A percentile compares a stretch with the other conserved stretches of the same genome.
Conservation (phyloP, 2,888 invertebrate species). For the Nycteola revayana region DNA sequence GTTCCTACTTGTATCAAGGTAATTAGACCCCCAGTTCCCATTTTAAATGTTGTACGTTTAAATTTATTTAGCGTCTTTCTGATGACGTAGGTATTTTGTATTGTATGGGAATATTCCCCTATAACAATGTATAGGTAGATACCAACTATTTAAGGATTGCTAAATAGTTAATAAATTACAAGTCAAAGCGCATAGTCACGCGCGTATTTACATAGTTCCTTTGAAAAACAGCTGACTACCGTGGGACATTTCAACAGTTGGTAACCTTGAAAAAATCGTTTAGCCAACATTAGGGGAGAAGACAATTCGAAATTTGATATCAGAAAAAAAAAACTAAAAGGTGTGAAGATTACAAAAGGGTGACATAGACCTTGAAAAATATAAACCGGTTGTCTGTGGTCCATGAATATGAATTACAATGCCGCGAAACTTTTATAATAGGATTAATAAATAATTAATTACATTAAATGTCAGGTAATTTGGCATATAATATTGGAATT, state of each 20-base stretch:
- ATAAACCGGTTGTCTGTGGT: constrained; percentile 22
- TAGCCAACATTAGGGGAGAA: constrained; percentile 52
- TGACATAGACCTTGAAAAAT: constrained; percentile 35
- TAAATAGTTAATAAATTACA: too few species aligned
- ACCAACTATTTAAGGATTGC: too few species aligned
- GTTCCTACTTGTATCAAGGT: too few species aligned
- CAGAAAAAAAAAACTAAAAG: constrained; percentile 30
- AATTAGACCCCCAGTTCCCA: too few species aligned
- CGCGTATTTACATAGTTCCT: too few species aligned
- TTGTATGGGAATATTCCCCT: too few species aligned
- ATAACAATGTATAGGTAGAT: too few species aligned
- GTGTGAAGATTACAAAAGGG: constrained; percentile 37
- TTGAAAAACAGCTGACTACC: constrained; percentile 25
- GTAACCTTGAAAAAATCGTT: constrained; percentile 48
- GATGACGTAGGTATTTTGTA: too few species aligned
- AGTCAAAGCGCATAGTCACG: too few species aligned
- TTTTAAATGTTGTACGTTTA: too few species aligned
- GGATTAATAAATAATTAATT: constrained; percentile 36
- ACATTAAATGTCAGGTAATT: constrained; percentile 25
- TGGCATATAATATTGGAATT: constrained; percentile 28
- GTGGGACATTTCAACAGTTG: constrained; percentile 52
- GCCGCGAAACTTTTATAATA: constrained; percentile 16
- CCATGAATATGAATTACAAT: constrained; percentile 35
- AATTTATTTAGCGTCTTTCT: too few species aligned
- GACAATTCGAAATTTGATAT: constrained; percentile 38